Conservation (phyloP, 2,113 vertebrate species). For the Sorex araneus region DNA sequence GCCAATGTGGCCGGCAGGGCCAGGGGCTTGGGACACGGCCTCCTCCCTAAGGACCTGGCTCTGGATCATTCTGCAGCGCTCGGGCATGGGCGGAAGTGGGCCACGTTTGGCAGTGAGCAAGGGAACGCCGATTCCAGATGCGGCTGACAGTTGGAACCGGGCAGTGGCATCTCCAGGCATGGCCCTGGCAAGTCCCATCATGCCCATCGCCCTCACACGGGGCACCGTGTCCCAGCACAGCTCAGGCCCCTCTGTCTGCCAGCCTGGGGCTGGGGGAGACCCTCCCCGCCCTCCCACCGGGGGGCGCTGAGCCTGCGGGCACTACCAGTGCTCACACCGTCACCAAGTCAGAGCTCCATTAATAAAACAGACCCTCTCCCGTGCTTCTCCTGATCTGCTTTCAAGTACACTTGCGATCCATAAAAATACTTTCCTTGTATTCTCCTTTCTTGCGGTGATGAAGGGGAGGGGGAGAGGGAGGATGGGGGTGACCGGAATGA, state of each 20-base stretch:
- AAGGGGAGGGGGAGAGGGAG: not conserved
- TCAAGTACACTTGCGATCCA: constrained; percentile 90
- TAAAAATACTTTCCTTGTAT: constrained; percentile 88
- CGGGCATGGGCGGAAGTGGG: constrained; percentile 21
- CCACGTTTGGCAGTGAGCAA: constrained; percentile 43
- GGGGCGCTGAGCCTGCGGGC: constrained; percentile 69
- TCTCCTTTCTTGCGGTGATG: constrained; percentile 65
- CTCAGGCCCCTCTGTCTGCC: not conserved
- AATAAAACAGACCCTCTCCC: constrained; percentile 87
- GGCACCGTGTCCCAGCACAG: not conserved
- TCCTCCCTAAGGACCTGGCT: constrained; percentile 6
- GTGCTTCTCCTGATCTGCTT: constrained; percentile 76
- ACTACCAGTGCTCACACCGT: constrained; percentile 82
- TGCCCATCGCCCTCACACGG: not conserved
- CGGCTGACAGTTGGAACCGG: not conserved
- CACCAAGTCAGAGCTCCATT: constrained; percentile 83
- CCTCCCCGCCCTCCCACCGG: not conserved
- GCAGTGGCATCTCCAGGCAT: not conserved
- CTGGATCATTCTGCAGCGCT: constrained; percentile 51
- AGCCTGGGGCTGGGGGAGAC: not conserved
- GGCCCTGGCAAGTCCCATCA: not conserved
- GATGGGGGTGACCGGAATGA: constrained; percentile 58
- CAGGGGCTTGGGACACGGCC: not conserved
- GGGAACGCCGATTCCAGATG: constrained; percentile 41
- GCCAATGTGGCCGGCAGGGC: constrained; percentile 76